These are phyloP conservation scores for Planococcus citri DNA, from an alignment of 1,140 invertebrate genomes.

Conservation along the genomic window DNA sequence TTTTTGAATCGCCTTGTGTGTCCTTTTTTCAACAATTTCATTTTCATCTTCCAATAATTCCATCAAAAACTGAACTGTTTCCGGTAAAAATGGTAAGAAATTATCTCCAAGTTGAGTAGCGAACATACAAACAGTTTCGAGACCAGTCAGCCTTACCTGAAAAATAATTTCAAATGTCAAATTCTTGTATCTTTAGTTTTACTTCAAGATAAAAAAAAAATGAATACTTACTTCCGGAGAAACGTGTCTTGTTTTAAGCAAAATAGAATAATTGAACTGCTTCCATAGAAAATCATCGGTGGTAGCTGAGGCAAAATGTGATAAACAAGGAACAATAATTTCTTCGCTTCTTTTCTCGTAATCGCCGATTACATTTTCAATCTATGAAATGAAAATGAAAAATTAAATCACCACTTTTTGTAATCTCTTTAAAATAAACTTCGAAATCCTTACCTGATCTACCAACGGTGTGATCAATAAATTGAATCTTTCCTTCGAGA, in stretches of 20 bases:
- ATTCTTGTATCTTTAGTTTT: not conserved
- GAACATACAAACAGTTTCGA: constrained; percentile 53
- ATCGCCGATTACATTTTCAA: constrained; percentile 65
- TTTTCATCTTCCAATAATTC: constrained; percentile 76
- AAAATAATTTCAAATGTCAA: constrained; percentile 23
- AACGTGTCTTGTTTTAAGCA: constrained; percentile 70
- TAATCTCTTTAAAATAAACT: constrained; percentile 19
- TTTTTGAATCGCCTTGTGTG: constrained; percentile 57
- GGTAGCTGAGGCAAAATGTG: constrained; percentile 63
- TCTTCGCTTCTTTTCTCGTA: constrained; percentile 44
- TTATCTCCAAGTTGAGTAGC: constrained; percentile 66
- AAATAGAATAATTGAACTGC: constrained; percentile 72
- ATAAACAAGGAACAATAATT: constrained; percentile 60
- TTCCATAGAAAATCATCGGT: constrained; percentile 79
- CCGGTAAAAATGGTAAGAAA: constrained; percentile 63
- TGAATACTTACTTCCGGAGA: constrained; percentile 37
- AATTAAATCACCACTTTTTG: constrained; percentile 19
- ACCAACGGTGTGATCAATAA: constrained; percentile 70
- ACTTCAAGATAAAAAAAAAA: not conserved
- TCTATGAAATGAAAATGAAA: constrained; percentile 30
- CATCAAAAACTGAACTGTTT: constrained; percentile 69
- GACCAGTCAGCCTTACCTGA: constrained; percentile 38
- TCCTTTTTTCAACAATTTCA: constrained; percentile 56
- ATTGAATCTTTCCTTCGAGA: constrained; percentile 69
- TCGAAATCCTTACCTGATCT: constrained; percentile 48